Evolutionary conservation across 2,797 vertebrate species (phyloP).

Genomic region (Brotula barbata): DNA sequence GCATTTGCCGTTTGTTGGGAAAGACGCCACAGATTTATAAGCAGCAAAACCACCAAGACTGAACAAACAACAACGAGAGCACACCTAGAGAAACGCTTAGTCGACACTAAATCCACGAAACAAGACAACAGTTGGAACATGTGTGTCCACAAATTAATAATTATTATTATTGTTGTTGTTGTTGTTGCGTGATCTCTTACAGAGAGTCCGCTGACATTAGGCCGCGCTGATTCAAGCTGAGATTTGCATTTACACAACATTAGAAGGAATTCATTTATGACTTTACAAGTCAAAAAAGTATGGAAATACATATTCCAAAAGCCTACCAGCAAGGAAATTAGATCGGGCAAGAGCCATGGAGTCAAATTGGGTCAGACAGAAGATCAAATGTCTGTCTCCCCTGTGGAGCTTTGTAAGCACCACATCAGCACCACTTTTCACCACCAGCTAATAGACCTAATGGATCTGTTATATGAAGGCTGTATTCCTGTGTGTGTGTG

Average conservation of each 20-base stretch:
- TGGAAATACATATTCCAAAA: slow-evolving; percentile 1
- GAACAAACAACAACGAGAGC: neutral
- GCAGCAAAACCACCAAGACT: neutral
- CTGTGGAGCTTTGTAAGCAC: slow-evolving; percentile 74
- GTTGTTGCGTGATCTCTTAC: too few species aligned
- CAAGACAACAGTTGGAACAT: too few species aligned
- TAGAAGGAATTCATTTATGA: too few species aligned
- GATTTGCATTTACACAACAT: too few species aligned
- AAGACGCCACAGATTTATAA: neutral
- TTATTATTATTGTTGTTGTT: too few species aligned
- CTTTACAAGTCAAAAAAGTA: too few species aligned
- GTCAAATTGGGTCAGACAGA: slow-evolving; percentile 70
- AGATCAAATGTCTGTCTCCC: slow-evolving; percentile 78
- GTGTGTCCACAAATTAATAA: too few species aligned
- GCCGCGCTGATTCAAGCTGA: too few species aligned
- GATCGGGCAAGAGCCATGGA: slow-evolving; percentile 65
- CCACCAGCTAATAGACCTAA: slow-evolving; percentile 77
- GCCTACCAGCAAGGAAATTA: slow-evolving; percentile 64
- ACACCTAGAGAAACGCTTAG: too few species aligned
- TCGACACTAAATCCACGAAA: too few species aligned
- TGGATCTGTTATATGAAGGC: slow-evolving; percentile 68
- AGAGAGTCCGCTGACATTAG: too few species aligned
- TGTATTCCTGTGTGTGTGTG: slow-evolving; percentile 53
- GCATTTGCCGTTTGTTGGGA: neutral
- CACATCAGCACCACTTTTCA: slow-evolving; percentile 78